These are phyloP conservation scores for Sapajus apella DNA, from an alignment of 2,113 vertebrate species.

Conservation along the genomic window DNA sequence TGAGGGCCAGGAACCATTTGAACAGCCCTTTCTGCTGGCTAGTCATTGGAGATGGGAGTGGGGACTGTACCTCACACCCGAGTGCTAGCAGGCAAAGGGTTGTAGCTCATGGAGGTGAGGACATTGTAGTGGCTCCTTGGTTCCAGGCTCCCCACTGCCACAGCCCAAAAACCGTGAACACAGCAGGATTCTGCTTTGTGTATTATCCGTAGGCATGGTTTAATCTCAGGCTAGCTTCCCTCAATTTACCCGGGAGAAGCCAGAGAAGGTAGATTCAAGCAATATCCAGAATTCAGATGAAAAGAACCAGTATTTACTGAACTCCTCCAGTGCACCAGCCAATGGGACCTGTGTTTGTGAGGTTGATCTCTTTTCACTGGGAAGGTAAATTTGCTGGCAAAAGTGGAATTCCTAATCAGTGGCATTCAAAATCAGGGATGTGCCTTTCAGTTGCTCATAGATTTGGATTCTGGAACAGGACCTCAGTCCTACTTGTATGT, in stretches of 20 bases:
- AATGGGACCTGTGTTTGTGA: neutral
- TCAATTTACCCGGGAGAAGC: neutral
- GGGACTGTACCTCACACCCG: neutral
- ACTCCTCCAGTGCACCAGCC: neutral
- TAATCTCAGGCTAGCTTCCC: neutral
- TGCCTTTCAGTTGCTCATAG: neutral
- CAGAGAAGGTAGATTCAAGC: neutral
- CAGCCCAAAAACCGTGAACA: neutral
- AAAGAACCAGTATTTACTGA: neutral
- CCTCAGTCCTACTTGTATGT: neutral
- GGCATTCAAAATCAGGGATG: neutral
- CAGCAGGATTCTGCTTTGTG: neutral
- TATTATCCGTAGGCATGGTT: neutral
- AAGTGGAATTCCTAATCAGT: neutral
- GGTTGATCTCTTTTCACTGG: neutral
- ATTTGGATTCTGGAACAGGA: neutral
- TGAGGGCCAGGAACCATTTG: neutral
- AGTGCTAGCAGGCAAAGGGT: neutral
- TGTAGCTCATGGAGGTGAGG: neutral
- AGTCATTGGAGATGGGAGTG: neutral
- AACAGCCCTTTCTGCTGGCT: neutral
- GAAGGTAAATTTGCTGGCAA: neutral
- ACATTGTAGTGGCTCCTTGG: fast-evolving
- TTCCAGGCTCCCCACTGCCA: neutral
- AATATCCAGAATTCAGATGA: neutral